A percentile compares a stretch with the other conserved stretches of the same genome.
Evolutionary conservation across 2,888 invertebrate species (phyloP).

Genomic region (Andrena minutula): DNA sequence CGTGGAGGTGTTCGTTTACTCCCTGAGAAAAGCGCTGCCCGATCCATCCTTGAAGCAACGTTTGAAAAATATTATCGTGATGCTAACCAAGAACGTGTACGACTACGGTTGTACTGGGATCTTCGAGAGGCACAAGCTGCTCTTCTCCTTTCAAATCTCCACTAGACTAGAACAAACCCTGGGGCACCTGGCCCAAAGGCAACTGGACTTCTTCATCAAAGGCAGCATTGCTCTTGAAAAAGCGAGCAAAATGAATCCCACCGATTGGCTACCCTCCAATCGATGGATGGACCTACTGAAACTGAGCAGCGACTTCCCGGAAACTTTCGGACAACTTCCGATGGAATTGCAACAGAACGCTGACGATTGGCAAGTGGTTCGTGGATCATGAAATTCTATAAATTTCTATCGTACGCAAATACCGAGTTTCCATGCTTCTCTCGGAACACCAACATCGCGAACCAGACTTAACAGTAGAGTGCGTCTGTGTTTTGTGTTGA

Average conservation of each 20-base stretch:
- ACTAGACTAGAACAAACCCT: constrained; percentile 92
- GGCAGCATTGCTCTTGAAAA: constrained; percentile 93
- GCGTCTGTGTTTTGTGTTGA: neutral
- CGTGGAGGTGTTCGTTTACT: constrained; percentile 93
- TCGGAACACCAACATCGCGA: too few relatives aligned
- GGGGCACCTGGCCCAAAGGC: constrained; percentile 87
- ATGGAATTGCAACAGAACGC: constrained; percentile 86
- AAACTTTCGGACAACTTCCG: constrained; percentile 88
- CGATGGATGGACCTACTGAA: constrained; percentile 95
- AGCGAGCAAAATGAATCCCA: constrained; percentile 88
- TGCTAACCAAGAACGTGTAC: constrained; percentile 94
- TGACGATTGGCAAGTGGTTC: constrained; percentile 90
- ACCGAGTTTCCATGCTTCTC: too few relatives aligned
- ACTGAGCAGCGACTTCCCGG: constrained; percentile 89
- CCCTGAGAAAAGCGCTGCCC: constrained; percentile 93
- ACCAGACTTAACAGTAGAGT: too few relatives aligned
- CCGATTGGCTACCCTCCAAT: constrained; percentile 90
- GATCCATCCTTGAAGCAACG: constrained; percentile 91
- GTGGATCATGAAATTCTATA: constrained; percentile 11
- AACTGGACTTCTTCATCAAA: constrained; percentile 96
- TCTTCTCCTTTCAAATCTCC: constrained; percentile 96
- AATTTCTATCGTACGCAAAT: too few relatives aligned
- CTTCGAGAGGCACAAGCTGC: constrained; percentile 95
- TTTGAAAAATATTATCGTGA: constrained; percentile 92
- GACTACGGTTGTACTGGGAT: constrained; percentile 97